phyloP scores from a whole-genome alignment of 2,113 vertebrate species.

The Drymodes brunneopygia region DNA sequence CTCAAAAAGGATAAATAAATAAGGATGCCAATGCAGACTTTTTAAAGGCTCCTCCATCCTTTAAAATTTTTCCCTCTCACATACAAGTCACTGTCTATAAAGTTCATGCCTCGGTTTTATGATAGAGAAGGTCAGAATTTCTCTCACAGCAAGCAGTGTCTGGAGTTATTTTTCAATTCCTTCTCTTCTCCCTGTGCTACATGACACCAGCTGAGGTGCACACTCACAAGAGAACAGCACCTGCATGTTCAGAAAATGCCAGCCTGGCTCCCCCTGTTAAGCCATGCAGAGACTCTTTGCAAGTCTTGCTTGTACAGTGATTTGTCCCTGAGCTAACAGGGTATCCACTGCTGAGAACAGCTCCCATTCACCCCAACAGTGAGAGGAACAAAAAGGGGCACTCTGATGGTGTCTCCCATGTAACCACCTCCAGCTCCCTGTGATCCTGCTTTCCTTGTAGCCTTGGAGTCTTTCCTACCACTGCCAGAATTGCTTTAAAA shows the following conservation, averaged over 20 bases:
- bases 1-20: slow-evolving; percentile 26
- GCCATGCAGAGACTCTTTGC: background rate
- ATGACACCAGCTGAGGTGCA: background rate
- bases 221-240: background rate
- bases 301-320: background rate
- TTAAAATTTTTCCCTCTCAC: background rate
- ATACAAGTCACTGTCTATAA: background rate
- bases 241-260: background rate
- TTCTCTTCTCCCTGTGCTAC: background rate
- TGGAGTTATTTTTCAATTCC: background rate
- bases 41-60: background rate
- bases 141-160: background rate
- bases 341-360: background rate
- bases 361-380: background rate
- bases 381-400: background rate
- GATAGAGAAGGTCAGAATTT: background rate
- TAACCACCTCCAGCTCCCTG: background rate
- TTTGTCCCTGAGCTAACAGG: background rate
- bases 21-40: background rate
- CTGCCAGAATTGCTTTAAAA: background rate
- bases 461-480: background rate
- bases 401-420: background rate
- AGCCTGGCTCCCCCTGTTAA: background rate
- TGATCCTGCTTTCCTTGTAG: background rate
- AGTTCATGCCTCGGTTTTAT: background rate